phyloP scores from a whole-genome alignment of 2,797 vertebrate species.

The Periophthalmus magnuspinnatus region DNA sequence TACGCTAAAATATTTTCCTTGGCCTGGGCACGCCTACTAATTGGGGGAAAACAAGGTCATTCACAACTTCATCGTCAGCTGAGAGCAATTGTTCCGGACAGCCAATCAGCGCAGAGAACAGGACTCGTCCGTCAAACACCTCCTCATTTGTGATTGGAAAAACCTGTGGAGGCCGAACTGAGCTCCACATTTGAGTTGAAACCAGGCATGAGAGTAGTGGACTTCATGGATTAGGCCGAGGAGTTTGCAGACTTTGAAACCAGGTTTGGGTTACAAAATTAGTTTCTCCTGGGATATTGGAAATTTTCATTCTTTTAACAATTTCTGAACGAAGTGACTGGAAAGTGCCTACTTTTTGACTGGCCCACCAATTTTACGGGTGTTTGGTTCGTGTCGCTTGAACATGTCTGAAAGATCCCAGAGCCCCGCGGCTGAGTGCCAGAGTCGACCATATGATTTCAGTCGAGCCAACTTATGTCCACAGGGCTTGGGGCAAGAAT shows the following conservation, averaged over 20 bases:
- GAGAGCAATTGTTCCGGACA: slow-evolving; percentile 68
- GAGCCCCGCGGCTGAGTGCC: slow-evolving; percentile 63
- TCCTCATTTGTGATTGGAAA: slow-evolving; percentile 58
- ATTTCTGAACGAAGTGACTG: background rate
- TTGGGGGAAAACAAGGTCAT: slow-evolving; percentile 82
- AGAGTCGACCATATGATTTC: slow-evolving; percentile 69
- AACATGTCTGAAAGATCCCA: slow-evolving; percentile 76
- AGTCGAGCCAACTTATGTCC: slow-evolving; percentile 67
- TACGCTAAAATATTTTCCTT: background rate
- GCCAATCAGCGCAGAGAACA: slow-evolving; percentile 78
- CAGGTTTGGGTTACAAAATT: background rate
- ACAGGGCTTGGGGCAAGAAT: slow-evolving; percentile 68
- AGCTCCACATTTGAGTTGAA: slow-evolving; percentile 48
- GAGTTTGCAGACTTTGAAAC: slow-evolving; percentile 28
- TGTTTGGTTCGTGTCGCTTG: slow-evolving; percentile 1
- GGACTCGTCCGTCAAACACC: slow-evolving; percentile 30
- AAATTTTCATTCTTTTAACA: background rate
- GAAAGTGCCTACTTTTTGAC: background rate
- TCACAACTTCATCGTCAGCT: slow-evolving; percentile 80
- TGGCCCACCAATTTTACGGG: background rate
- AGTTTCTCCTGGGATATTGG: background rate
- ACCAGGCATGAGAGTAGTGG: slow-evolving; percentile 1
- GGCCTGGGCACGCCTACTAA: slow-evolving; percentile 46
- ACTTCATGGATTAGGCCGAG: slow-evolving; percentile 43
- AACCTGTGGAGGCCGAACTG: slow-evolving; percentile 40